A percentile compares a stretch with the other conserved stretches of the same genome.
These are phyloP conservation scores for Ypsolopha scabrella DNA, from an alignment of 2,888 invertebrate species.

Conservation along the genomic window DNA sequence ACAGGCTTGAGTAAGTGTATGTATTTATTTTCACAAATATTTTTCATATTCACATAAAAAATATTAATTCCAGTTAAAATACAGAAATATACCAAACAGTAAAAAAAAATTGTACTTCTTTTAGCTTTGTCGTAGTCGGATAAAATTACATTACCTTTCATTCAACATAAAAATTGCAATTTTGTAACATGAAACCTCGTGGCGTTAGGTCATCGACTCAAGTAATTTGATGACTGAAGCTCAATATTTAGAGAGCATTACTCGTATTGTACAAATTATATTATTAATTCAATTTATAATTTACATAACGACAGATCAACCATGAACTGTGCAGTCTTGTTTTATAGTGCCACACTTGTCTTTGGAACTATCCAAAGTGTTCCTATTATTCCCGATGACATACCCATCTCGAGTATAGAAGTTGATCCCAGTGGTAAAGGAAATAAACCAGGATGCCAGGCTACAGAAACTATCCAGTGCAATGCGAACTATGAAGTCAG, in stretches of 20 bases:
- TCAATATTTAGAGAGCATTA: background rate
- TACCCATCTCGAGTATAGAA: background rate
- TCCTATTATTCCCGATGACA: background rate
- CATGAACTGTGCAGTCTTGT: background rate
- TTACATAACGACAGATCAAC: background rate
- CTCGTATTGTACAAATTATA: background rate
- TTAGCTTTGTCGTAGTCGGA: too few relatives aligned
- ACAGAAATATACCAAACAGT: too few relatives aligned
- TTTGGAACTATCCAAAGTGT: background rate
- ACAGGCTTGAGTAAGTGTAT: too few relatives aligned
- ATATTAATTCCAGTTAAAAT: too few relatives aligned
- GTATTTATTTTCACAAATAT: too few relatives aligned
- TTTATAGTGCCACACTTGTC: background rate
- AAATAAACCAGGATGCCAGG: background rate
- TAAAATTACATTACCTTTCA: too few relatives aligned
- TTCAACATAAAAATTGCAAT: background rate
- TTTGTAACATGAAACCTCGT: background rate
- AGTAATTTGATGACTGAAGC: background rate
- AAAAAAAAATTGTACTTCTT: too few relatives aligned
- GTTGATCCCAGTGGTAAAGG: background rate
- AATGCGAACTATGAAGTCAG: background rate
- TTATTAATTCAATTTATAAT: background rate
- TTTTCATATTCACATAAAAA: too few relatives aligned
- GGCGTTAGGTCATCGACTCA: background rate
- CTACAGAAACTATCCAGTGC: background rate